phyloP scores from a whole-genome alignment of 2,888 invertebrate genomes.

The Eupithecia abbreviata region DNA sequence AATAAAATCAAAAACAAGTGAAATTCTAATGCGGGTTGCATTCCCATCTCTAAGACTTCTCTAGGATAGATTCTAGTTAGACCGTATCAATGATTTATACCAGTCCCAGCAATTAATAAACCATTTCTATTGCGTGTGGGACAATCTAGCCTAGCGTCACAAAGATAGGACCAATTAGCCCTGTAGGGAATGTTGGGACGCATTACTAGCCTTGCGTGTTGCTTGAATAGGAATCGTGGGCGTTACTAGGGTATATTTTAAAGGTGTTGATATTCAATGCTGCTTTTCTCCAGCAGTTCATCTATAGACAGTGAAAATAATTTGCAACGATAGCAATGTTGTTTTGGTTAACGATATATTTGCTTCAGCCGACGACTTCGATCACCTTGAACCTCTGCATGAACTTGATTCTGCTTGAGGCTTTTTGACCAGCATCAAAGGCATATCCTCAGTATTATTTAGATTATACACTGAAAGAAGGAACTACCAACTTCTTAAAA shows the following conservation, averaged over 20 bases:
- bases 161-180: slow-evolving; percentile 41
- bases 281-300: background rate
- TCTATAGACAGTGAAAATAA: background rate
- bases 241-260: slow-evolving; percentile 5
- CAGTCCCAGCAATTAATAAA: slow-evolving; percentile 32
- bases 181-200: slow-evolving; percentile 28
- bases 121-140: slow-evolving; percentile 32
- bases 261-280: background rate
- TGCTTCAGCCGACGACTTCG: background rate
- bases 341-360: background rate
- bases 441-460: background rate
- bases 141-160: slow-evolving; percentile 26
- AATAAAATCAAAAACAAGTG: background rate
- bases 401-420: too few species aligned
- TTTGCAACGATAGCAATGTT: background rate
- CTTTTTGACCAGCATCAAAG: background rate
- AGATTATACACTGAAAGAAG: too few species aligned
- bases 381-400: background rate
- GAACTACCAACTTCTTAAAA: too few species aligned
- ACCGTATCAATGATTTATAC: slow-evolving; percentile 27
- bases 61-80: background rate
- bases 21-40: background rate
- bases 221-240: slow-evolving; percentile 14
- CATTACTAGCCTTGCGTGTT: slow-evolving; percentile 30
- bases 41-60: background rate